Conservation (phyloP, 2,113 vertebrate genomes). For the Xerus inauris region DNA sequence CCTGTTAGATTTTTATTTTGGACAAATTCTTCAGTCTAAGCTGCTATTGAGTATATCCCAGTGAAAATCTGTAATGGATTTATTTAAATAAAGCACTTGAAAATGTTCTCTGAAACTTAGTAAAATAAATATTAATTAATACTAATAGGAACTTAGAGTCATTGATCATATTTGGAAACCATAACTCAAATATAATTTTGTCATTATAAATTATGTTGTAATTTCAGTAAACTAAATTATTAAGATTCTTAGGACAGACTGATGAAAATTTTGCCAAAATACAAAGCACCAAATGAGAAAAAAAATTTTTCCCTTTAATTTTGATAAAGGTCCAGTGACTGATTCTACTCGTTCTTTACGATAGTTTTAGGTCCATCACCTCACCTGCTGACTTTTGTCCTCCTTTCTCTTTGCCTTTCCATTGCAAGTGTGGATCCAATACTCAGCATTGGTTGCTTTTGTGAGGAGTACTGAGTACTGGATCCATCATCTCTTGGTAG, state of each 20-base stretch:
- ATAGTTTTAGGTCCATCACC: background rate
- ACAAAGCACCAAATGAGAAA: slow-evolving; percentile 49
- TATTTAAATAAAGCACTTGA: slow-evolving; percentile 84
- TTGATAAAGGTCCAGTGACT: background rate
- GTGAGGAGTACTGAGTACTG: background rate
- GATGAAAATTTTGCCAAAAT: slow-evolving; percentile 67
- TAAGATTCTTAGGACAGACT: slow-evolving; percentile 79
- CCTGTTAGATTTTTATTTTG: slow-evolving; percentile 83
- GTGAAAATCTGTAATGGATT: slow-evolving; percentile 80
- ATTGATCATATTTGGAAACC: slow-evolving; percentile 82
- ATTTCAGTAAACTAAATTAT: slow-evolving; percentile 84
- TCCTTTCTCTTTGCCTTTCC: background rate
- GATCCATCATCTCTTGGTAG: background rate
- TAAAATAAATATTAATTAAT: slow-evolving; percentile 87
- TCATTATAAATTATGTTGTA: slow-evolving; percentile 79
- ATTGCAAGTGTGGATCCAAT: too few relatives aligned
- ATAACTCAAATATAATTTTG: slow-evolving; percentile 76
- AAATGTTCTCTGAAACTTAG: slow-evolving; percentile 83
- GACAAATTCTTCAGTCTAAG: slow-evolving; percentile 73
- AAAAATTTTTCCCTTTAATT: background rate
- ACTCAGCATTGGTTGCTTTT: background rate
- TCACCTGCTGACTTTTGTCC: background rate
- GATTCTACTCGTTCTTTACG: background rate
- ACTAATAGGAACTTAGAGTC: slow-evolving; percentile 81
- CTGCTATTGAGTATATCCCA: slow-evolving; percentile 81